These are phyloP conservation scores for Daboia siamensis DNA, from an alignment of 2,113 vertebrate species.

Conservation along the genomic window DNA sequence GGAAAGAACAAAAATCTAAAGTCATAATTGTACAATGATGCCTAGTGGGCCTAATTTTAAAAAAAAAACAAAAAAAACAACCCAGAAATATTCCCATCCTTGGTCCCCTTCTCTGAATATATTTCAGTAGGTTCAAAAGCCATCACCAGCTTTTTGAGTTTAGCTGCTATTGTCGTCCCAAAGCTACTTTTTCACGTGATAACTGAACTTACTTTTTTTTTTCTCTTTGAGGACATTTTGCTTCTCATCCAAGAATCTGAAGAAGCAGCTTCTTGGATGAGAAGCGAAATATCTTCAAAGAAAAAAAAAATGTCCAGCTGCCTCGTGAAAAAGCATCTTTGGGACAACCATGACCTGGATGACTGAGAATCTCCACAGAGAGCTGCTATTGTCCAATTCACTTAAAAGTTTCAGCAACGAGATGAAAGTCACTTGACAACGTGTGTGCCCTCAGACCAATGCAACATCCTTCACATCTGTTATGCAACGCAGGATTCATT, in stretches of 20 bases:
- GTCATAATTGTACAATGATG: not conserved
- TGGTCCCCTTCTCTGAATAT: not conserved
- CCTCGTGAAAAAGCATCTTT: too few relatives aligned
- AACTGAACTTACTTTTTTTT: too few relatives aligned
- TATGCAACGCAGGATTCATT: not conserved
- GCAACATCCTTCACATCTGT: not conserved
- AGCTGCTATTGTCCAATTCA: not conserved
- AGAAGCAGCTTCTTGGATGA: too few relatives aligned
- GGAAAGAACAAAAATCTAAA: not conserved
- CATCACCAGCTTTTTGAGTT: not conserved
- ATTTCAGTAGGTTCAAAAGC: not conserved
- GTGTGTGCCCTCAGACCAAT: not conserved
- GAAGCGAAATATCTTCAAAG: too few relatives aligned
- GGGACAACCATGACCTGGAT: too few relatives aligned
- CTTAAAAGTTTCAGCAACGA: not conserved
- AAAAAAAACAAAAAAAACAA: not conserved
- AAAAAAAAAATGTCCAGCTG: too few relatives aligned
- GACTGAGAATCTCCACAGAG: too few relatives aligned
- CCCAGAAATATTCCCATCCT: not conserved
- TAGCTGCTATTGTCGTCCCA: not conserved
- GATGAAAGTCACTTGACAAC: not conserved
- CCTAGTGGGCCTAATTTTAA: not conserved
- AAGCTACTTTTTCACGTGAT: too few relatives aligned
- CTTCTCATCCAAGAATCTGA: too few relatives aligned
- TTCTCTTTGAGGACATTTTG: too few relatives aligned